Base-by-base conservation (phyloP, 2,113 vertebrate species). In the Leucoraja erinaceus region DNA sequence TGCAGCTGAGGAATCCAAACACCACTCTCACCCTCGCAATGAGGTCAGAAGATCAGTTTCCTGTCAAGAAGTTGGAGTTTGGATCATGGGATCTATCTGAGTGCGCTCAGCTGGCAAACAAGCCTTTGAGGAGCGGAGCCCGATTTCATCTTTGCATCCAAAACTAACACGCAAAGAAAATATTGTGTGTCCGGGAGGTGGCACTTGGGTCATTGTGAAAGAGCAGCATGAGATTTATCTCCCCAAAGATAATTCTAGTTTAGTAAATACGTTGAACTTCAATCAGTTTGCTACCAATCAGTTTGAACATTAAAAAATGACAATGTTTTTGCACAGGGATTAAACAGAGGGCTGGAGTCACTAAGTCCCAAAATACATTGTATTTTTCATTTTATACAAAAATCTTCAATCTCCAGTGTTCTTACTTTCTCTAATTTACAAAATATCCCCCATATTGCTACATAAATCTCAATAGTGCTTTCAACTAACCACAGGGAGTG, bases 1-100 rank as follows among this genome's bases (percentile, higher is more conserved):
- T 88, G 59, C 83, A 88, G 83, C 83, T 88, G 83, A 88, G 59
- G 59, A 88, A 88, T 66, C n/a, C 59, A 63, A 66, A 88, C 83
- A 88, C 5, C 9, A 14, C 59, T 88, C 59, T 66, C 83, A 88
- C 83, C 38, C 83, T 88, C 83, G 28, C 59, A 88, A 28, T 18
- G 28, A 63, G 83, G 83, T 63, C 83, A 88, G 28, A 63, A 88
- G 83, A 63, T 88, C 59, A 88, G 83, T 63, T 88, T 88, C 83
- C 83, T 88, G 83, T 88, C 59, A 63, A 66, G 83, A 28, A 88
- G 14, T 88, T 72, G 18, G 59, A 88, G 59, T 63, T 31, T 28
- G n/a, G 63, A 88, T n/a, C 83, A 33, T 88, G n/a, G 83, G 28
- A 66, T 63, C 28, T 59, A 88, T 88, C 83, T 88, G 83, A 5